Conservation (phyloP, 1,140 invertebrate genomes). For the Bombus waltoni region DNA sequence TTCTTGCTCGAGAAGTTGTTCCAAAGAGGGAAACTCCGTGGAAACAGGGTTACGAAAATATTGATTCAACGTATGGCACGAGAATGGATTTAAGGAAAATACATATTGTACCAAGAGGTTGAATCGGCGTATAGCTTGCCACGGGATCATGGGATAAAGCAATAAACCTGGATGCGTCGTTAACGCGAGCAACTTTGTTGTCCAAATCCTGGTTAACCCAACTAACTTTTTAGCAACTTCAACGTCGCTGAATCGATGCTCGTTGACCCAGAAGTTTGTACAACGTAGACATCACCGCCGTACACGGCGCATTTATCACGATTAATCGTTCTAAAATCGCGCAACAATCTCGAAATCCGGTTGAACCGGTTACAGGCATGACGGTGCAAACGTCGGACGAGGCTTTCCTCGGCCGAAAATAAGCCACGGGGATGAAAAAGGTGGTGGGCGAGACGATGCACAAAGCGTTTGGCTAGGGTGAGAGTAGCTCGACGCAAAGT, state of each 20-base stretch:
- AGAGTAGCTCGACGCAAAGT: conserved; percentile 66
- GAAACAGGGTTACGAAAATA: conserved; percentile 18
- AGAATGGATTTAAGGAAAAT: background rate
- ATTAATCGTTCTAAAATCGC: background rate
- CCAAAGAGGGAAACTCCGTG: background rate
- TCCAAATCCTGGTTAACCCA: background rate
- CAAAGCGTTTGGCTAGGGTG: conserved; percentile 58
- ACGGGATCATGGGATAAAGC: background rate
- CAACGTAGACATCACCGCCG: background rate
- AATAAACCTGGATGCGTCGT: background rate
- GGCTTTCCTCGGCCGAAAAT: conserved; percentile 58
- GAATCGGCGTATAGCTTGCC: background rate
- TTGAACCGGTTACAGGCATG: conserved; percentile 33
- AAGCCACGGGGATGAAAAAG: conserved; percentile 62
- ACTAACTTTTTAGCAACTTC: background rate
- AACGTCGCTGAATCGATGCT: background rate
- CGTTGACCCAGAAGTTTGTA: background rate
- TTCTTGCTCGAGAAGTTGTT: background rate
- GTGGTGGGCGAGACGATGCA: conserved; percentile 46
- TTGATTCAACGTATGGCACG: background rate
- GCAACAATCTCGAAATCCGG: conserved; percentile 24
- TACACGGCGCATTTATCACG: background rate
- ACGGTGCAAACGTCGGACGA: conserved; percentile 52
- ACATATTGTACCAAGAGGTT: background rate
- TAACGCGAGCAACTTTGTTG: background rate